phyloP scores from a whole-genome alignment of 2,797 vertebrate genomes.

The Labeo calbasu region DNA sequence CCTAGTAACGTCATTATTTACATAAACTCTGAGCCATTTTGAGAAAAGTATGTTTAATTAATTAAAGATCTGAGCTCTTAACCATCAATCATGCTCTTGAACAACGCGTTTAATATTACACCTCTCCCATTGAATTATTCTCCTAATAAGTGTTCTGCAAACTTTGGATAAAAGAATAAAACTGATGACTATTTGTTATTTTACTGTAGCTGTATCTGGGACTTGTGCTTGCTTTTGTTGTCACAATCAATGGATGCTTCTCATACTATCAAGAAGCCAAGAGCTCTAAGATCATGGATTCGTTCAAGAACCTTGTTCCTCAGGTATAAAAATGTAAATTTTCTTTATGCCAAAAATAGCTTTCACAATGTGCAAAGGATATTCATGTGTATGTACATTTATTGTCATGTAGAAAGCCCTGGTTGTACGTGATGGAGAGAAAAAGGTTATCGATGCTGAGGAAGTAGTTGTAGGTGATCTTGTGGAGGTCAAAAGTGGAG shows the following conservation, averaged over 20 bases:
- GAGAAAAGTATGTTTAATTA: not conserved
- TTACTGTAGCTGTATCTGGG: conserved; percentile 86
- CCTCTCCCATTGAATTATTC: not conserved
- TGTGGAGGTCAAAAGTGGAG: conserved; percentile 91
- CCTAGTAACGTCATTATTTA: not conserved
- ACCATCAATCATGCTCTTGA: not conserved
- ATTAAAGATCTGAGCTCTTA: not conserved
- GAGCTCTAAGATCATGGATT: no score
- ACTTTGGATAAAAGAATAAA: not conserved
- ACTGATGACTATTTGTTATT: not conserved
- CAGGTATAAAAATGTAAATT: not conserved
- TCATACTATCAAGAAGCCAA: no score
- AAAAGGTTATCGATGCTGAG: no score
- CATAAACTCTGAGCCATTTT: no score
- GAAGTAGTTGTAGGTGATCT: conserved; percentile 66
- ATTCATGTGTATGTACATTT: not conserved
- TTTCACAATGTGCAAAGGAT: not conserved
- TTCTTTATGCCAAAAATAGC: not conserved
- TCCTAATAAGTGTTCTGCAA: not conserved
- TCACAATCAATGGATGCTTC: conserved; percentile 86
- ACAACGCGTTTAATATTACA: not conserved
- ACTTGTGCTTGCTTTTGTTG: conserved; percentile 90
- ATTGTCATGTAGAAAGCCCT: conserved; percentile 64
- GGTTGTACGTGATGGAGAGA: no score
- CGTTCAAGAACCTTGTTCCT: no score